Evolutionary conservation across 2,888 invertebrate genomes (phyloP), one percentile per base, ranked within the genome.

Genomic region (Heliconius ismenius): DNA sequence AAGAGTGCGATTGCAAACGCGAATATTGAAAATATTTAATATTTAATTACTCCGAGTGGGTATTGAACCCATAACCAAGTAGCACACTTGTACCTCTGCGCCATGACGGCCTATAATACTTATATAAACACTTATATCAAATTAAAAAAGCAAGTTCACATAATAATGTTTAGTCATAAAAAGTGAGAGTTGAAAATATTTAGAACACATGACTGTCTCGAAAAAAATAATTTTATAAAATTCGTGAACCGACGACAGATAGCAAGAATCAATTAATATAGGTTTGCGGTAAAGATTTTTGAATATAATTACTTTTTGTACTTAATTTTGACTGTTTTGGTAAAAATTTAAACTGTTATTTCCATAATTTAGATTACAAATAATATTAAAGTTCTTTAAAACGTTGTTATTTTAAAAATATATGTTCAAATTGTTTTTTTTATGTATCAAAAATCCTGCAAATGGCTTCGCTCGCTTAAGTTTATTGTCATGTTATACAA

Each of bases 91-190:
- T 21, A 49, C 49, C 7, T 21, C 49, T 49, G 21, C 49, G 7
- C 49, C 49, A 49, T 6, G 6, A 18, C 18, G 21, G 21, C 21
- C 21, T 21, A 18, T 21, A 21, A 21, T 49, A 18, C 7, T 49
- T 18, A 21, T 9, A 49, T 21, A 49, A 49, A 49, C 2, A 49
- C 49, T 49, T 6, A 18, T 49, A 18, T 24, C 24, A 39, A 65
- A 39, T 65, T n/a, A 39, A 65, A 65, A 58, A 49, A 69, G n/a
- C 69, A 28, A 58, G 54, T 70, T 70, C 28, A n/a, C n/a, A 15
- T 13, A 4, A 4, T n/a, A 70, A 70, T 70, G n/a, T 70, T 70
- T 58, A 36, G 70, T 70, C 70, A 70, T 70, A 70, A 58, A 70
- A 70, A 70, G 70, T 70, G 58, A 70, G 28, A 70, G 70, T 70